Conservation (phyloP, 2,797 vertebrate species). For the Pipistrellus pygmaeus region DNA sequence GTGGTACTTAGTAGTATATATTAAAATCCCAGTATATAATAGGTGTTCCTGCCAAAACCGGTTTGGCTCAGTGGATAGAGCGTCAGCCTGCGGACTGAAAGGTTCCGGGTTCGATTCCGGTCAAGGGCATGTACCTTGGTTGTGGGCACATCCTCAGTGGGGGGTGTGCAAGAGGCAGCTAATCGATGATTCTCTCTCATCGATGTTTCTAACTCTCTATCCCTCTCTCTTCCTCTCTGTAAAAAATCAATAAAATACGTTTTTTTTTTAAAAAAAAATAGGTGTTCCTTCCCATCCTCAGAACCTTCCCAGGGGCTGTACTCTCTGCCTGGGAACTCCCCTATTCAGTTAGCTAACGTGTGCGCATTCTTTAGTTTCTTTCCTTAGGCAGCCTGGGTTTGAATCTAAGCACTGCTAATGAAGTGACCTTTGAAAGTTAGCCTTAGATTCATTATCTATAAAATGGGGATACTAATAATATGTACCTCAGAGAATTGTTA, state of each 20-base stretch:
- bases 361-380: not conserved
- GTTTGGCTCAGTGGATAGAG: too few species aligned
- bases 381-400: not conserved
- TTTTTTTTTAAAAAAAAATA: not conserved
- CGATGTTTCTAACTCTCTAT: too few species aligned
- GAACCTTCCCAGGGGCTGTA: not conserved
- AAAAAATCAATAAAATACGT: too few species aligned
- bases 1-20: constrained; percentile 3
- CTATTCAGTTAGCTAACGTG: not conserved
- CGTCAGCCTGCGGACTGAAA: too few species aligned
- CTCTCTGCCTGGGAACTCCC: not conserved
- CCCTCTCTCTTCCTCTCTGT: too few species aligned
- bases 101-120: too few species aligned
- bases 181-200: too few species aligned
- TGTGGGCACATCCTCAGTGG: too few species aligned
- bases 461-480: not conserved
- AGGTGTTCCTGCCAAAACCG: not conserved
- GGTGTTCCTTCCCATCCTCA: not conserved
- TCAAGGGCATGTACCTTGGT: too few species aligned
- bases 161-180: too few species aligned
- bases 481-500: not conserved
- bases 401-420: not conserved
- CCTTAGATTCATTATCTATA: constrained; percentile 12
- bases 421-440: not conserved
- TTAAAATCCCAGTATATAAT: not conserved